Conservation (phyloP, 2,113 vertebrate species). For the Sylvia atricapilla region DNA sequence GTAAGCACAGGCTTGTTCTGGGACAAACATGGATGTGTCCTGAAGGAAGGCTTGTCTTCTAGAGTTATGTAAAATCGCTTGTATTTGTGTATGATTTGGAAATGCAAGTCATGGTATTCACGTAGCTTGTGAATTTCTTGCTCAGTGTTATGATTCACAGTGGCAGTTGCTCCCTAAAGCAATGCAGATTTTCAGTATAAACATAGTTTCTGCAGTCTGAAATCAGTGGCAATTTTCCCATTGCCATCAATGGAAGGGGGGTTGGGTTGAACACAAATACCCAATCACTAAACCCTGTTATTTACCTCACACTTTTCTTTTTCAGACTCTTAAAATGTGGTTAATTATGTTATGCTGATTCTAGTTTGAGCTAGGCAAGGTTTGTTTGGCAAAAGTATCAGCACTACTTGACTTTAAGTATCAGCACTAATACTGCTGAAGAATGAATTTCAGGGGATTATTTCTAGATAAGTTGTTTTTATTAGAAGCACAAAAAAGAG, state of each 20-base stretch:
- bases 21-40: background rate
- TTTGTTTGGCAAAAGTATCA: background rate
- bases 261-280: background rate
- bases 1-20: background rate
- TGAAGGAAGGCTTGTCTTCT: background rate
- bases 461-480: background rate
- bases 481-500: background rate
- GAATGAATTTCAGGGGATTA: background rate
- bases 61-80: background rate
- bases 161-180: conserved; percentile 23
- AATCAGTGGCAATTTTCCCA: background rate
- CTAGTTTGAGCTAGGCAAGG: background rate
- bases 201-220: background rate
- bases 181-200: background rate
- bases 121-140: background rate
- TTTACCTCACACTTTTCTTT: background rate
- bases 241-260: background rate
- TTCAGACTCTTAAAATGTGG: background rate
- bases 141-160: background rate
- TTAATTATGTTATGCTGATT: background rate
- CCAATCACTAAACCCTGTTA: background rate
- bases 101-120: background rate
- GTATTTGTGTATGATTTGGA: background rate
- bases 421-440: background rate
- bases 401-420: background rate